Conservation (phyloP, 2,888 invertebrate genomes). For the Bellardia bayeri region DNA sequence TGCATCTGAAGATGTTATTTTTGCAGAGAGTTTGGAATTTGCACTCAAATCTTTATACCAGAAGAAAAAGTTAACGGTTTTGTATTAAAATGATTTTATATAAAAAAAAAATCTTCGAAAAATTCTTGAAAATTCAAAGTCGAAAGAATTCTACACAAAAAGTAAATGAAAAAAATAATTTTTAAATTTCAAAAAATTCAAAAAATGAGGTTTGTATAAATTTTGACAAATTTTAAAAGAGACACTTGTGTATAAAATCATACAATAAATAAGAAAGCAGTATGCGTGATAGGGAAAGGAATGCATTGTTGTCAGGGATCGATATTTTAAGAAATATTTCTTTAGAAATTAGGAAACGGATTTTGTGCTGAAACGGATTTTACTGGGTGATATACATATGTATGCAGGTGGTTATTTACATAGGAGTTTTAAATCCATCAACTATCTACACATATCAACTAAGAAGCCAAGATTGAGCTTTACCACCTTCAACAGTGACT, state of each 20-base stretch:
- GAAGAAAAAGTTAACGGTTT: slow-evolving; percentile 53
- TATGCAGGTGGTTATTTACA: too few relatives aligned
- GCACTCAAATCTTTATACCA: slow-evolving; percentile 74
- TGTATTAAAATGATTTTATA: slow-evolving; percentile 44
- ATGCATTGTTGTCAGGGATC: neutral
- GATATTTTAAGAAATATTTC: too few relatives aligned
- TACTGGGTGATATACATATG: too few relatives aligned
- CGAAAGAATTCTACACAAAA: slow-evolving; percentile 70
- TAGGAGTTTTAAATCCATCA: too few relatives aligned
- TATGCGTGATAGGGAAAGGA: neutral
- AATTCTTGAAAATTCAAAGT: slow-evolving; percentile 71
- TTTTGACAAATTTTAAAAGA: slow-evolving; percentile 75
- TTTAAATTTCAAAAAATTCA: slow-evolving; percentile 62
- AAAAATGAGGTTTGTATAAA: slow-evolving; percentile 54
- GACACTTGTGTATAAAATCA: neutral
- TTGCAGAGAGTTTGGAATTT: slow-evolving; percentile 75
- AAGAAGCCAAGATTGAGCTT: too few relatives aligned
- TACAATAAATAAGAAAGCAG: neutral
- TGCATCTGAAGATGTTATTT: slow-evolving; percentile 73
- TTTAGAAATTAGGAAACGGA: too few relatives aligned
- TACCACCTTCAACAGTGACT: too few relatives aligned
- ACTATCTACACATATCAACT: too few relatives aligned
- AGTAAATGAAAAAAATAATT: slow-evolving; percentile 59
- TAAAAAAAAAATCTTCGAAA: slow-evolving; percentile 39
- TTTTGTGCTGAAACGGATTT: too few relatives aligned